Evolutionary conservation across 2,797 vertebrate species (phyloP).

Genomic region (Sciaenops ocellatus): DNA sequence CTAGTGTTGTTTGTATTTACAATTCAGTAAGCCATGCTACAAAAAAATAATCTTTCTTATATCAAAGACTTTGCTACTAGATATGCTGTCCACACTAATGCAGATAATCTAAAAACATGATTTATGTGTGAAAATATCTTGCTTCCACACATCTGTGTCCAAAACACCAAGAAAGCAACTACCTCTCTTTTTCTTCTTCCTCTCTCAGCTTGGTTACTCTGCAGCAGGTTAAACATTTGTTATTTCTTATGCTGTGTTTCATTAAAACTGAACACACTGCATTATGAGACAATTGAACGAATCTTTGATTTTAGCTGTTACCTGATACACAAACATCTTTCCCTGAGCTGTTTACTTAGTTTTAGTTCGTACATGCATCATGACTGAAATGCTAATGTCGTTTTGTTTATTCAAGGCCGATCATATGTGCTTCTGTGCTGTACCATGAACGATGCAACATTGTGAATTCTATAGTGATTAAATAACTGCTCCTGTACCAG

Average conservation of each 20-base stretch:
- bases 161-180: neutral
- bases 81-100: neutral
- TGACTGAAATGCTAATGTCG: neutral
- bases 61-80: neutral
- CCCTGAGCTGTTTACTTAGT: conserved; percentile 49
- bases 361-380: neutral
- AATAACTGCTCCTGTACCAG: conserved; percentile 37
- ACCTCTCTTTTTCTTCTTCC: neutral
- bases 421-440: neutral
- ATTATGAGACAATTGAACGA: conserved; percentile 29
- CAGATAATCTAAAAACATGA: neutral
- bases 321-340: conserved; percentile 37
- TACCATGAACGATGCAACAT: neutral
- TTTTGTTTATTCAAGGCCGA: neutral
- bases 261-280: conserved; percentile 14
- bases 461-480: conserved; percentile 26
- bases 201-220: neutral
- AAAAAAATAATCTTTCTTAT: neutral
- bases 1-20: neutral
- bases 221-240: neutral
- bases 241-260: conserved; percentile 23
- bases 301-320: conserved; percentile 39
- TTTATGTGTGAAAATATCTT: neutral
- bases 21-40: neutral
- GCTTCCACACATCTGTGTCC: neutral